Base-by-base conservation (phyloP, 2,888 invertebrate species). In the Acleris laterana region DNA sequence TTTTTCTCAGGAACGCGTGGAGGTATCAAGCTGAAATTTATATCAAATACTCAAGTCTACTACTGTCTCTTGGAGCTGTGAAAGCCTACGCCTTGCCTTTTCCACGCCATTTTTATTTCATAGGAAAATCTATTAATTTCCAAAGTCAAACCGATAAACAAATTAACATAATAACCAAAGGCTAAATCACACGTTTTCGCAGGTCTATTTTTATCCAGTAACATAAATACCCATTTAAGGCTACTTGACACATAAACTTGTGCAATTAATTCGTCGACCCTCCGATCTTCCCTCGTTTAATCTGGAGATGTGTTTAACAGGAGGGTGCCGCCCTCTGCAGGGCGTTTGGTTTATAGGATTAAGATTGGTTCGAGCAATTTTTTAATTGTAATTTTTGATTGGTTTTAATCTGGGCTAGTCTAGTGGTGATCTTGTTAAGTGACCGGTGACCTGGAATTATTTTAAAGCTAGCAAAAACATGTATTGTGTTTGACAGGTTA, bases 181-280 rank as follows among this genome's bases (percentile, higher is more conserved):
- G 28, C 32, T 32, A 9, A 0, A 32, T 32, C 17, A n/a, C 17
- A 46, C 16, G 46, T 46, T 17, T 7, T 1, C 44, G 6, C 44
- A 46, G 17, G 17, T 46, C 46, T 17, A 46, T 46, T 7, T 5
- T 17, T 16, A 46, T 17, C 16, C 16, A 46, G 46, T 38, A 38
- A 46, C 46, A 17, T 46, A 46, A 46, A 46, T 46, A 38, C 46
- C 44, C 68, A 69, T 69, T 69, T 67, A 69, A 70, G 67, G 71
- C 69, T 68, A 72, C 71, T 73, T 72, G 73, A 73, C 73, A 68
- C 63, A 69, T 56, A 68, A 72, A 69, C 68, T 70, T 68, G 69
- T 64, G 68, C 72, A 72, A 72, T 72, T 69, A 71, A 70, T 57
- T 70, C 62, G 58, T 62, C 64, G 60, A 65, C 67, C 63, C 62